Evolutionary conservation across 2,888 invertebrate species (phyloP), one percentile per base, ranked within the genome.

Genomic region (Nemotelus pantherinus): DNA sequence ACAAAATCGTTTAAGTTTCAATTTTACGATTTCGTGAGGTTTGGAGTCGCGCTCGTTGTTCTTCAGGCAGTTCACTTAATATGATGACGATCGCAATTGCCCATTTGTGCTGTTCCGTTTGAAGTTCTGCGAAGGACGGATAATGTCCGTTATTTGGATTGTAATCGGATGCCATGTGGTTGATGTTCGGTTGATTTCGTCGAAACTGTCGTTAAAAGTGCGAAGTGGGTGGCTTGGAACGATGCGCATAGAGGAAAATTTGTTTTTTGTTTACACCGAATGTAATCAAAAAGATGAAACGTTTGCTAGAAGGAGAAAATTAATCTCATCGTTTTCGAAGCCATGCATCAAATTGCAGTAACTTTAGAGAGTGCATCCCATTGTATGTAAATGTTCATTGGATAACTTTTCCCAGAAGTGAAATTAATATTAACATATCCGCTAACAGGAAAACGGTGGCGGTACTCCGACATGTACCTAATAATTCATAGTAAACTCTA

Each of bases 151-250:
- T 5, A 63, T 63, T 41, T 4, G 39, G 41, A 6, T 7, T 65
- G 44, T 47, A 65, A 65, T 47, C 47, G n/a, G 47, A 65, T 65
- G 47, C 65, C 65, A 65, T 65, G 47, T 65, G 65, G 65, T 65
- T 10, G 47, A 7, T 43, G 44, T 47, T 65, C 25, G 65, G 65
- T 47, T 9, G 47, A 45, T n/a, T 65, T 63, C 65, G 47, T 65
- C 41, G 45, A 47, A 65, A 47, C 44, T 25, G 2, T 5, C 6
- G 47, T 65, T 45, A 65, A 47, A 45, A 65, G 10, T 45, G 47
- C 65, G 2, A 47, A 65, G 65, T 65, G 65, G 65, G 65, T 65
- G 65, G 65, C 47, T n/a, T 45, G 10, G 47, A 65, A 10, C n/a
- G 58, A 10, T 45, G 47, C 10, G 44, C 47, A 47, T n/a, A 45